These are phyloP conservation scores for Archaeoteleia sp. DNA, from an alignment of 2,888 invertebrate species.

Conservation along the genomic window DNA sequence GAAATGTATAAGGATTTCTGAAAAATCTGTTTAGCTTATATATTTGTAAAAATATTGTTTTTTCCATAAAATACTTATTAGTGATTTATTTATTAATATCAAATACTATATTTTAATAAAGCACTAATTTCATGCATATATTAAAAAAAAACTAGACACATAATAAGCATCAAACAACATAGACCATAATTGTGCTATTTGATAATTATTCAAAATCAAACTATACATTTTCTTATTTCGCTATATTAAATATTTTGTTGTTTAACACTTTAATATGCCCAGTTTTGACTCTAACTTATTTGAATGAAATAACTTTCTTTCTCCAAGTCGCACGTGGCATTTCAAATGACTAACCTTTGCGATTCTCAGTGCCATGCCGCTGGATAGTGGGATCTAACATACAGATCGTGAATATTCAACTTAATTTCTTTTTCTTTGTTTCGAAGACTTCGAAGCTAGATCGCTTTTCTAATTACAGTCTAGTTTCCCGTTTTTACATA, in stretches of 20 bases:
- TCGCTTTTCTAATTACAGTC: slow-evolving; percentile 24
- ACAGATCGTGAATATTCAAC: slow-evolving; percentile 62
- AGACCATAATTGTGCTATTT: too few species aligned
- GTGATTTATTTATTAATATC: too few species aligned
- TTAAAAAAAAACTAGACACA: slow-evolving; percentile 24
- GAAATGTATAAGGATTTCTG: too few species aligned
- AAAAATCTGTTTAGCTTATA: too few species aligned
- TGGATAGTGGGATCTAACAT: slow-evolving; percentile 68
- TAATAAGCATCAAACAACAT: too few species aligned
- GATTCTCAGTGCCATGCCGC: slow-evolving; percentile 66
- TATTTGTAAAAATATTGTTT: too few species aligned
- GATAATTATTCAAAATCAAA: too few species aligned
- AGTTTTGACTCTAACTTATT: slow-evolving; percentile 17
- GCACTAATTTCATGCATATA: slow-evolving; percentile 34
- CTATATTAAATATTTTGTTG: background rate
- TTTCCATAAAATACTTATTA: too few species aligned
- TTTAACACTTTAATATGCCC: slow-evolving; percentile 26
- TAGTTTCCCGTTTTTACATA: slow-evolving; percentile 12
- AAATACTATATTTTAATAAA: slow-evolving; percentile 13
- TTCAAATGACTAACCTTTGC: slow-evolving; percentile 64
- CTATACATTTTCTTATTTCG: background rate
- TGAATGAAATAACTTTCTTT: slow-evolving; percentile 22
- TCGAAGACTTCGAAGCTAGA: slow-evolving; percentile 39
- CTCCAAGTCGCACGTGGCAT: slow-evolving; percentile 24
- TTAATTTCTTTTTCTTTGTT: slow-evolving; percentile 42